A percentile compares a stretch with the other conserved stretches of the same genome.
These are phyloP conservation scores for Vidua macroura DNA, from an alignment of 2,113 vertebrate species.

Conservation along the genomic window DNA sequence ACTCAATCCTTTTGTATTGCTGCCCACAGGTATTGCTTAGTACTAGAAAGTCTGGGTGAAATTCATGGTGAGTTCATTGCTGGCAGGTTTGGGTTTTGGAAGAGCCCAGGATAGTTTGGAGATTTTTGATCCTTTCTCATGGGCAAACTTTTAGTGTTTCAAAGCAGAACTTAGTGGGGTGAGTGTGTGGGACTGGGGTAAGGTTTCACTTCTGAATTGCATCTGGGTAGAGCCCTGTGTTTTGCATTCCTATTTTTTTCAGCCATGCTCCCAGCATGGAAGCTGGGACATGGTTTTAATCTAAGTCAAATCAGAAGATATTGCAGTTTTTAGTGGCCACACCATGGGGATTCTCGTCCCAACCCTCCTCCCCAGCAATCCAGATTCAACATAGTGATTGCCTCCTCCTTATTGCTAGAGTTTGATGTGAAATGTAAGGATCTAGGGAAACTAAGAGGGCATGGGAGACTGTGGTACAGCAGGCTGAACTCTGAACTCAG, in stretches of 20 bases:
- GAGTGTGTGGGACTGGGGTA: background rate
- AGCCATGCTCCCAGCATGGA: slow-evolving; percentile 22
- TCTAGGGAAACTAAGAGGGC: background rate
- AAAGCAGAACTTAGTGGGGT: background rate
- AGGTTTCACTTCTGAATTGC: slow-evolving; percentile 55
- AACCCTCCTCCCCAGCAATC: background rate
- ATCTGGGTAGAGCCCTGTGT: background rate
- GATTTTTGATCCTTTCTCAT: slow-evolving; percentile 8
- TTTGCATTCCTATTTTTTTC: slow-evolving; percentile 46
- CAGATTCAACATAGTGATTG: background rate
- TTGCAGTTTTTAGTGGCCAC: background rate
- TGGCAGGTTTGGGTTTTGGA: background rate
- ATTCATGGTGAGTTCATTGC: background rate
- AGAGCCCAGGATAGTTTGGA: background rate
- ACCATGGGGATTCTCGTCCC: background rate
- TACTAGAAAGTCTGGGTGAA: background rate
- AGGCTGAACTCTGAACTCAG: background rate
- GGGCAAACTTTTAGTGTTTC: background rate
- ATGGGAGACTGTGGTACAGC: background rate
- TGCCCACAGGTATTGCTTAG: background rate
- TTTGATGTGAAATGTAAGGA: slow-evolving; percentile 16
- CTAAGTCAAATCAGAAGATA: slow-evolving; percentile 44
- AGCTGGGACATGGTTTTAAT: slow-evolving; percentile 65
- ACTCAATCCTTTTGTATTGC: background rate
- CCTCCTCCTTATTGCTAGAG: slow-evolving; percentile 9